These are phyloP conservation scores for Argyra leucocephala DNA, from an alignment of 2,888 invertebrate genomes.

Conservation along the genomic window DNA sequence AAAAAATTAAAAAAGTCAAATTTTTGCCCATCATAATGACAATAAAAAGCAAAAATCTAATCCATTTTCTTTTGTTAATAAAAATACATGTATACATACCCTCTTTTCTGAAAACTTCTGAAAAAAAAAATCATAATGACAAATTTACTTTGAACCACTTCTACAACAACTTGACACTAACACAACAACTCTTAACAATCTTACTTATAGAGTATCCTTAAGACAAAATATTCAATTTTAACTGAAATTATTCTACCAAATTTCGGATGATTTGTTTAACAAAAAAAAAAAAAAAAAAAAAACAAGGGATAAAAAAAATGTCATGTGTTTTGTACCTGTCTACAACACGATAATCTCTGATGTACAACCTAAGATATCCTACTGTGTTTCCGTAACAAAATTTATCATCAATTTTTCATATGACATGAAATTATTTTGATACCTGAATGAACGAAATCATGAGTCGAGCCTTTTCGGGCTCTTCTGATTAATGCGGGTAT, in stretches of 20 bases:
- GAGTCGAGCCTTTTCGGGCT: too few relatives aligned
- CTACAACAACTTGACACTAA: not conserved
- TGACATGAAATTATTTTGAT: too few relatives aligned
- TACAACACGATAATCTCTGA: not conserved
- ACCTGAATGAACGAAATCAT: too few relatives aligned
- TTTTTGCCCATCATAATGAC: conserved; percentile 3
- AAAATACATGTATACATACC: too few relatives aligned
- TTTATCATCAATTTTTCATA: not conserved
- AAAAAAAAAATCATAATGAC: not conserved
- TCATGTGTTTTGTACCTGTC: conserved; percentile 6
- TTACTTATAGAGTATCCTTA: too few relatives aligned
- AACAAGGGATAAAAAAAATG: too few relatives aligned
- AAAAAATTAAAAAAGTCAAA: not conserved
- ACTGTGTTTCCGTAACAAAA: conserved; percentile 1
- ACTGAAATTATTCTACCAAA: not conserved
- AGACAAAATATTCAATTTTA: too few relatives aligned
- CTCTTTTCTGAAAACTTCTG: not conserved
- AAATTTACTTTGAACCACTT: not conserved
- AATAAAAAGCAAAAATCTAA: not conserved
- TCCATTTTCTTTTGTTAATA: conserved; percentile 2
- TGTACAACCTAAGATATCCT: not conserved
- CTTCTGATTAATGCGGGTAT: too few relatives aligned
- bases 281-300: not conserved
- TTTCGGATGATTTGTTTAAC: not conserved
- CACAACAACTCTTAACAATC: not conserved